Base-by-base conservation (phyloP, 2,888 invertebrate species). In the Spisula solida region DNA sequence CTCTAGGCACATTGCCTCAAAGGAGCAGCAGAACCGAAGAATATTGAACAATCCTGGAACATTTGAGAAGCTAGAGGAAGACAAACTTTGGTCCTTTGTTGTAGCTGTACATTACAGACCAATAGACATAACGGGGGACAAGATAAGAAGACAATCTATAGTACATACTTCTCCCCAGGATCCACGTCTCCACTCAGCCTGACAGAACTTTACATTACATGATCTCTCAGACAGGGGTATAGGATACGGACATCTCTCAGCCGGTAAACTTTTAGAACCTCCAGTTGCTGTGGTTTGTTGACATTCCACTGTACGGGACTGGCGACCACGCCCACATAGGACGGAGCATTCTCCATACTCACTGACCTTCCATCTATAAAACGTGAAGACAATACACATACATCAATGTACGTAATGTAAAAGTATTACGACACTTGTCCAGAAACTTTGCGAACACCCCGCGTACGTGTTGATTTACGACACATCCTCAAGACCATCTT, bases 191-290 rank as follows among this genome's bases (percentile, higher is more conserved):
- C 99, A 99, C 91, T 98, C 97, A 0, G 99, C 98, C 0, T 99
- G 98, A 95, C 99, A 99, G 97, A 99, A 99, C 86, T 98, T 97
- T 0, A 98, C 98, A 96, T 99, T 95, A 86, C 99, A 99, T 96
- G 98, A 98, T 96, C 98, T 95, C 1, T 99, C 97, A 96, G 98
- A 98, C 0, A 98, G 98, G 0, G 99, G 99, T 0, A 98, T 98
- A 0, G 99, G 99, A 95, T 98, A 98, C 0, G 98, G 98, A 95
- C 99, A 99, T 98, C 98, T 98, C 96, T 98, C 98, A 97, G 98
- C 98, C 0, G 99, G 98, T n/a, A 99, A 98, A 90, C 99, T 98
- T 0, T 98, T 98, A 96, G 98, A 98, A 60, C 98, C 98, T 18
- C 98, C 98, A 41, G 92, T 91, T 25, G 92, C 93, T 18, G 93